These are phyloP conservation scores for Tetramorium parvispinum DNA, from an alignment of 1,140 invertebrate species.

Conservation along the genomic window DNA sequence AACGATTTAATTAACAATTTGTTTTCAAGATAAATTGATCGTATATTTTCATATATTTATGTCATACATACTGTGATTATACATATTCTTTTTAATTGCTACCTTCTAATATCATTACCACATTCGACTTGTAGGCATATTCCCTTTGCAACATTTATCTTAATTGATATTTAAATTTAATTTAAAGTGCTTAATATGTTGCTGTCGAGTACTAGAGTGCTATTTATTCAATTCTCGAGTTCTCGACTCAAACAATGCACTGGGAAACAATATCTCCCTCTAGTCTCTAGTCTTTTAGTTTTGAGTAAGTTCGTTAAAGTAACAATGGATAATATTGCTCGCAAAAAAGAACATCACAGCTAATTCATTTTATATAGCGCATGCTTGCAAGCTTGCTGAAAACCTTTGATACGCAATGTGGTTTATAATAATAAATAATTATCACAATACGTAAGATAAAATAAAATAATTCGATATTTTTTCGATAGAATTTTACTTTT, in stretches of 20 bases:
- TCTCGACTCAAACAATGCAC: not conserved
- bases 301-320: slow-evolving; percentile 28
- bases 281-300: not conserved
- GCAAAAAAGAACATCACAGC: slow-evolving; percentile 24
- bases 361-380: slow-evolving; percentile 4
- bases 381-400: slow-evolving; percentile 10
- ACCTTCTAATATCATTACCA: slow-evolving; percentile 5
- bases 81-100: slow-evolving; percentile 19
- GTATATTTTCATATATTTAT: slow-evolving; percentile 6
- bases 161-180: slow-evolving; percentile 2
- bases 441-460: slow-evolving; percentile 20
- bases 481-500: not conserved
- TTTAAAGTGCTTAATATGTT: not conserved
- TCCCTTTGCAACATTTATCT: not conserved
- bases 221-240: not conserved
- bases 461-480: slow-evolving; percentile 20
- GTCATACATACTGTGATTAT: not conserved
- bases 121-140: not conserved
- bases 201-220: not conserved
- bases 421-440: slow-evolving; percentile 24
- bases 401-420: slow-evolving; percentile 15
- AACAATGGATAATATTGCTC: not conserved
- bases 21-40: slow-evolving; percentile 9
- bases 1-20: slow-evolving; percentile 34
- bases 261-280: not conserved